Evolutionary conservation across 2,888 invertebrate species (phyloP), one percentile per base, ranked within the genome.

Genomic region (Eurois occulta): DNA sequence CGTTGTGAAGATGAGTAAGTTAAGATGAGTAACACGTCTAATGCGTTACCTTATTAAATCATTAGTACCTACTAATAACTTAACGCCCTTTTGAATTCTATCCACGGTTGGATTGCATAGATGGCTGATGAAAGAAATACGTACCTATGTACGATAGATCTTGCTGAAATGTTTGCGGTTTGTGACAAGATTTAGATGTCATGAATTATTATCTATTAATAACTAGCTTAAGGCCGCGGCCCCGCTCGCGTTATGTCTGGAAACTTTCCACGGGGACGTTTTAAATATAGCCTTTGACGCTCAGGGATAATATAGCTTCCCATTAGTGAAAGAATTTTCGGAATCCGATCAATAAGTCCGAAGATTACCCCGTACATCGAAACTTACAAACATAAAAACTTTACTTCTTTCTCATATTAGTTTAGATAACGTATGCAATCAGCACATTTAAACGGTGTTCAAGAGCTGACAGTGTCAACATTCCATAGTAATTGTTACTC

Each of bases 11-110:
- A 75, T 69, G 65, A 72, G 60, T 84, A 78, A 78, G 55, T 72
- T 41, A 48, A 13, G 65, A 80, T 85, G 81, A 72, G 67, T 83
- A 80, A 80, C 58, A 35, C 46, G n/a, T 7, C 1, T 43, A 24
- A 46, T 67, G 84, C 71, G 79, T 67, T 67, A 58, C 52, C 71
- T 55, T 78, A 78, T 65, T 70, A 65, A 77, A 64, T 80, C 52
- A 83, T 46, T 62, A 46, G 58, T 35, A 55, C 41, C 70, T 67
- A 71, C 46, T 68, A 67, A 58, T 83, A 83, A 77, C 83, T 77
- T 69, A 41, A 60, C 43, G 48, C 48, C 78, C 58, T 48, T 69
- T 65, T n/a, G 18, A 24, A 8, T 65, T 48, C 11, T 2, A 38
- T 65, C 21, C 1, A 32, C 24, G 24, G 38, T 65, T 55, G 46